Conservation (phyloP, 2,888 invertebrate genomes). For the Prosopocoilus inquinatus region DNA sequence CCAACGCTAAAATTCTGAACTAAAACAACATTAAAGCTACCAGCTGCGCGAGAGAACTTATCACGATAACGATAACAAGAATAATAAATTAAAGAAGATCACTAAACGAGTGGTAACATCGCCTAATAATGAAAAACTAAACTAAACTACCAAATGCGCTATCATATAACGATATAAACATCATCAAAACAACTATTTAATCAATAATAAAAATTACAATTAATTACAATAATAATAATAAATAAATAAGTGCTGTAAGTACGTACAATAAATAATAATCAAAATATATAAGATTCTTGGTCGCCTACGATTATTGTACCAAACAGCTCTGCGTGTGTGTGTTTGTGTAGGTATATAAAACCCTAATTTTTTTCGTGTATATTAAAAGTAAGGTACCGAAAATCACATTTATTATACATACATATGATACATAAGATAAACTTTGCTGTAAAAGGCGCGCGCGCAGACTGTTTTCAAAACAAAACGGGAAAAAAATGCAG, state of each 20-base stretch:
- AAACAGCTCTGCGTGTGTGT: background rate
- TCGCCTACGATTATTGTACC: background rate
- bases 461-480: too few relatives aligned
- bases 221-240: conserved; percentile 6
- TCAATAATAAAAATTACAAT: conserved; percentile 15
- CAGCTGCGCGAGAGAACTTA: conserved; percentile 16
- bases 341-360: conserved; percentile 1
- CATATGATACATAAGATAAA: too few relatives aligned
- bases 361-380: background rate
- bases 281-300: background rate
- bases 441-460: too few relatives aligned
- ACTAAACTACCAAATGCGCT: conserved; percentile 18
- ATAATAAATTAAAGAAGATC: background rate
- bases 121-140: conserved; percentile 15
- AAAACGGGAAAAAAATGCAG: too few relatives aligned
- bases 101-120: conserved; percentile 10
- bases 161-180: conserved; percentile 9
- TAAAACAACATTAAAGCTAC: conserved; percentile 21
- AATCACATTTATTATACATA: background rate
- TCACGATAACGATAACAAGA: conserved; percentile 3
- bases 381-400: conserved; percentile 1
- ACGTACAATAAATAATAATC: background rate
- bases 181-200: conserved; percentile 12
- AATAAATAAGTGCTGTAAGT: background rate
- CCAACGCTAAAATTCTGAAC: background rate